Base-by-base conservation (phyloP, 2,113 vertebrate genomes). In the Hippocampus barbouri region DNA sequence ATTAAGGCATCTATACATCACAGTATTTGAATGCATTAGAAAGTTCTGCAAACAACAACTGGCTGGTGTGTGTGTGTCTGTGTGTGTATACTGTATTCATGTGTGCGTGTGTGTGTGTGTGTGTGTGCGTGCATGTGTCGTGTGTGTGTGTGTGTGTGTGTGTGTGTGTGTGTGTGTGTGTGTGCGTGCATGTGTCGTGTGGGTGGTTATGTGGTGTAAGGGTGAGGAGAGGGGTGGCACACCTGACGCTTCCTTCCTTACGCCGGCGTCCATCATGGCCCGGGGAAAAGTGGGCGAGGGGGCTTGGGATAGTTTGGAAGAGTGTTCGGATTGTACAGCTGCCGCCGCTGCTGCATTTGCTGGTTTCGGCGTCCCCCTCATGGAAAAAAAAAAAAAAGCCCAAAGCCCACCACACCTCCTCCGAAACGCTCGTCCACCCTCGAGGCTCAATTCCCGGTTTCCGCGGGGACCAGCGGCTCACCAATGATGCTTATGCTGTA, bases 1-100 rank as follows among this genome's bases (percentile, higher is more conserved):
- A 96, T 97, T 98, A 98, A 99, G 96, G 96, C 97, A 98, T 99
- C 96, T 98, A 97, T 95, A 97, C 94, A 95, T 96, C 97, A 97
- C 95, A 97, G 95, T 97, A 97, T 95, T 94, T 94, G 95, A 95
- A 94, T 94, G 75, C 86, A 95, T 94, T 92, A 93, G 91, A 93
- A 93, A 94, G 89, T 83, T 87, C 86, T 90, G 88, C 87, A 86
- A 92, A 91, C 95, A 96, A 97, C 95, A 91, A 95, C 96, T 95
- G 95, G 91, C 90, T 95, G 94, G 94, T 86, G 83, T 81, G 53
- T 85, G 84, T 12, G 38, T 6, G 21, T 23, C 21, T 61, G 14
- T 57, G 21, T 8, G 53, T 85, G 84, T 54, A 54, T 23, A 54
- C 53, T 65, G 41, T 65, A n/a, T 64, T 10, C 12, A 21, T 11